Conservation (phyloP, 2,797 vertebrate species). For the Rhodeus uyekii region DNA sequence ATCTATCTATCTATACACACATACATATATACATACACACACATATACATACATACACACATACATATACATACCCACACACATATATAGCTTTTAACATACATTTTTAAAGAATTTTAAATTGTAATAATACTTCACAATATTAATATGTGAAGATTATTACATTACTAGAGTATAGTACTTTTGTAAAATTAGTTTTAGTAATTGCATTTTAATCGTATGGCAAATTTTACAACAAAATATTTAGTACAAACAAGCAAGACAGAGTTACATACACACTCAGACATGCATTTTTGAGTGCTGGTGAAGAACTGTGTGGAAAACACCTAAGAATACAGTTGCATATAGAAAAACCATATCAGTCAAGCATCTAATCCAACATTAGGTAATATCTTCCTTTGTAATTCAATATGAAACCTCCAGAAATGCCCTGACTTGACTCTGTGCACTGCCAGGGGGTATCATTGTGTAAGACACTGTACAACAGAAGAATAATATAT, state of each 20-base stretch:
- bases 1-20: too few species aligned
- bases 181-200: too few species aligned
- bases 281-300: not conserved
- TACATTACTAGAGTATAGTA: too few species aligned
- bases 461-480: not conserved
- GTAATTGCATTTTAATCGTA: not conserved
- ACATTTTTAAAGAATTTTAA: too few species aligned
- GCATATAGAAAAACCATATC: not conserved
- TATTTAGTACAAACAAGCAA: not conserved
- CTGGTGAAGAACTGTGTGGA: not conserved
- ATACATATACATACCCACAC: too few species aligned
- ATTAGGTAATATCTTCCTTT: constrained; percentile 12
- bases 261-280: not conserved
- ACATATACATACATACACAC: too few species aligned
- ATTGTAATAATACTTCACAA: too few species aligned
- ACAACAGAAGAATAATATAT: constrained; percentile 31
- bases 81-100: too few species aligned
- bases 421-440: constrained; percentile 27
- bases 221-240: not conserved
- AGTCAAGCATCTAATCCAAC: not conserved
- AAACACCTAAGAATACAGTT: not conserved
- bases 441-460: constrained; percentile 18
- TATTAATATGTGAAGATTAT: too few species aligned
- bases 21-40: too few species aligned
- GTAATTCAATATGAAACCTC: not conserved